These are phyloP conservation scores for Gadopsis marmoratus DNA, from an alignment of 2,797 vertebrate genomes.

Conservation along the genomic window DNA sequence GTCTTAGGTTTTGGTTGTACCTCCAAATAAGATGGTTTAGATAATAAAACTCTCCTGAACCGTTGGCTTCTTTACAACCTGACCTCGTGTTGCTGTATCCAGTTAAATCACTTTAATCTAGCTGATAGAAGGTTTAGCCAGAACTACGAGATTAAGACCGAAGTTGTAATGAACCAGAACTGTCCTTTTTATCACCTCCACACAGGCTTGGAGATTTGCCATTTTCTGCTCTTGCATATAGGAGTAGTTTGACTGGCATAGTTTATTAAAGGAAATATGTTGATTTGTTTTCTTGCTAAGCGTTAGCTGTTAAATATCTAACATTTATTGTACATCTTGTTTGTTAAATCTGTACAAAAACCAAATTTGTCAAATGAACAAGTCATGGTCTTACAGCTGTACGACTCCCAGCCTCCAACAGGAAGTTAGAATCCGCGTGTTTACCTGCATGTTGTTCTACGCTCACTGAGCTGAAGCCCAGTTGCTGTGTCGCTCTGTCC, in stretches of 20 bases:
- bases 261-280: not conserved
- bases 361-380: not conserved
- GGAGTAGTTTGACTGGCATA: not conserved
- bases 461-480: not conserved
- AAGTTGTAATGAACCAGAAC: not conserved
- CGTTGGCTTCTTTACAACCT: too few species aligned
- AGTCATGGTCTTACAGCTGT: not conserved
- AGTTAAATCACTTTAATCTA: not conserved
- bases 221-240: not conserved
- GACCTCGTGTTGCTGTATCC: not conserved
- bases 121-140: not conserved
- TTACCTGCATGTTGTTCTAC: not conserved
- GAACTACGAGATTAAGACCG: not conserved
- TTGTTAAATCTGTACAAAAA: not conserved
- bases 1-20: not conserved
- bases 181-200: not conserved
- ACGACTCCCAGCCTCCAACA: too few species aligned
- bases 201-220: not conserved
- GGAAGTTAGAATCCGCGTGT: not conserved
- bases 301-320: not conserved
- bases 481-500: not conserved
- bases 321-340: not conserved
- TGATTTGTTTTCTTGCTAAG: not conserved
- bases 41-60: not conserved
- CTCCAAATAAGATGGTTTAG: not conserved